A percentile compares a stretch with the other conserved stretches of the same genome.
Evolutionary conservation across 2,797 vertebrate genomes (phyloP).

Genomic region (Pantherophis alleghaniensis): DNA sequence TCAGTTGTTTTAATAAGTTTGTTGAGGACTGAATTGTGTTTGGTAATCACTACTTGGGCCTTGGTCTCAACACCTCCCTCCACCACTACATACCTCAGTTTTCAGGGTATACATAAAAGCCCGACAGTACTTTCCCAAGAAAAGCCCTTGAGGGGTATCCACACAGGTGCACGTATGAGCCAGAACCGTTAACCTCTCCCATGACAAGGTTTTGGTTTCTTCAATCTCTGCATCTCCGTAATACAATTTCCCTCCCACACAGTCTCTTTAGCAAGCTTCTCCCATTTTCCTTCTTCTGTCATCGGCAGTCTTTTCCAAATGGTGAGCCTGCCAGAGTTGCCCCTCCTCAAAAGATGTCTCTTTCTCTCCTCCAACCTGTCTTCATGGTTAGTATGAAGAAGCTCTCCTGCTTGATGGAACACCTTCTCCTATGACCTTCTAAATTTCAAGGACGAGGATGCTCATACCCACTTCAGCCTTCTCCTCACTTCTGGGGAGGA

Average conservation of each 20-base stretch:
- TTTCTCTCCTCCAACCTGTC: neutral
- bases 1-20: no score
- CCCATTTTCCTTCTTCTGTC: neutral
- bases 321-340: neutral
- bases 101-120: neutral
- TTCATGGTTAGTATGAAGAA: neutral
- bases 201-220: neutral
- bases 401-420: neutral
- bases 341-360: neutral
- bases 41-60: no score
- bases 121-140: neutral
- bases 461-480: neutral
- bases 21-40: no score
- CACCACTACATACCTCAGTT: neutral
- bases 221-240: neutral
- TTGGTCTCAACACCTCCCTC: neutral
- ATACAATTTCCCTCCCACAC: neutral
- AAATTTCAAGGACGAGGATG: neutral
- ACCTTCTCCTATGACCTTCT: neutral
- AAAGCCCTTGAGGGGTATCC: neutral
- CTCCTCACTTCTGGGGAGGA: neutral
- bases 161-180: neutral
- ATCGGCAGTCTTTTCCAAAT: neutral
- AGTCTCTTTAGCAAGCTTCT: neutral
- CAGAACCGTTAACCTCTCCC: neutral